Conservation (phyloP, 2,797 vertebrate genomes). For the Vespertilio murinus region DNA sequence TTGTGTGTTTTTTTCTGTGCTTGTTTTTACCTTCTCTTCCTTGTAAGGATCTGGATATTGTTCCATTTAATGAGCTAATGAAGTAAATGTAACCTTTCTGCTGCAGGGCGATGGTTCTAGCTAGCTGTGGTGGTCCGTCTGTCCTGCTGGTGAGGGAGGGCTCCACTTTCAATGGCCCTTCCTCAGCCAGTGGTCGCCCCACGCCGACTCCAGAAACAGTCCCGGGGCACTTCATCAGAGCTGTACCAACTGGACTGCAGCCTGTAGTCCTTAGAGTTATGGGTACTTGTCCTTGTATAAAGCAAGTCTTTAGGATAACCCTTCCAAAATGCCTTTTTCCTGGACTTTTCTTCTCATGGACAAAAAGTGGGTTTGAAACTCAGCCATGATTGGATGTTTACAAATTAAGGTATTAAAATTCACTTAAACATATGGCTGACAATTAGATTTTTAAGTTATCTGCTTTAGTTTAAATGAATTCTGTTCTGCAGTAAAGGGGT, state of each 20-base stretch:
- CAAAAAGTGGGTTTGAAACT: slow-evolving; percentile 23
- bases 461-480: slow-evolving; percentile 44
- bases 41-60: background rate
- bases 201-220: background rate
- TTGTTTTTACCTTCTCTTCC: background rate
- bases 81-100: slow-evolving; percentile 17
- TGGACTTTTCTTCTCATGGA: background rate
- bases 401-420: slow-evolving; percentile 21
- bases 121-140: background rate
- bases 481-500: background rate
- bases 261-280: no score
- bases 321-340: slow-evolving; percentile 32
- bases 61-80: slow-evolving; percentile 31
- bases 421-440: background rate
- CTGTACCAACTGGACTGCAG: background rate
- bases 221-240: background rate
- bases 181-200: background rate
- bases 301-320: background rate
- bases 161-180: background rate
- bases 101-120: background rate
- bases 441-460: slow-evolving; percentile 21
- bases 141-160: background rate
- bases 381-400: background rate
- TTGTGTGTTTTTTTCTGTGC: background rate
- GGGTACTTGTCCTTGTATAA: background rate